Evolutionary conservation across 1,140 invertebrate genomes (phyloP).

Genomic region (Orchesella cincta): DNA sequence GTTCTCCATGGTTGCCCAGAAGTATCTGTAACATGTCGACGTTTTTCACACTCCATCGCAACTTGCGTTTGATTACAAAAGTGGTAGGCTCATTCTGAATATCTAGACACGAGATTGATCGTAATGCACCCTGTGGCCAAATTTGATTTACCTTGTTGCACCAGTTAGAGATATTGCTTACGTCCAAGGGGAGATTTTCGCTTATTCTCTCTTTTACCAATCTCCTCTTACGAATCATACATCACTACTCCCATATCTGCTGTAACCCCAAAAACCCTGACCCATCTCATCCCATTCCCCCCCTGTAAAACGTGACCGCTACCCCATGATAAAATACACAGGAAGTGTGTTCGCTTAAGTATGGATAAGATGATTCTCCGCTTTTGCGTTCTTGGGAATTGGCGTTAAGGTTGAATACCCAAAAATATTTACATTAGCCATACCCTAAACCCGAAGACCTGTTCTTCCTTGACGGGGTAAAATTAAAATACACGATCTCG

Average conservation of each 20-base stretch:
- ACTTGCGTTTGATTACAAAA: too few relatives aligned
- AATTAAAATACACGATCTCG: neutral
- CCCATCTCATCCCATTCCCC: neutral
- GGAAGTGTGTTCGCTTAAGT: slow-evolving; percentile 10
- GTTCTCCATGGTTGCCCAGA: too few relatives aligned
- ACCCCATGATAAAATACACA: too few relatives aligned
- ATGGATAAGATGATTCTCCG: slow-evolving; percentile 7
- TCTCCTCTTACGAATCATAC: neutral
- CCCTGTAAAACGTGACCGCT: neutral
- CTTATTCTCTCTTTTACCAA: neutral
- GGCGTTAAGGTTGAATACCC: neutral
- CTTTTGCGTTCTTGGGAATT: neutral
- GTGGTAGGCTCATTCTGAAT: neutral
- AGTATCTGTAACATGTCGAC: too few relatives aligned
- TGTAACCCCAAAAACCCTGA: too few relatives aligned
- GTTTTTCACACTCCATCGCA: too few relatives aligned
- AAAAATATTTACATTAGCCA: slow-evolving; percentile 19
- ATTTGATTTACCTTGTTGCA: neutral
- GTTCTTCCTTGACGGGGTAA: neutral
- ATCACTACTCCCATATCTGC: too few relatives aligned
- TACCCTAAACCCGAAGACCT: neutral
- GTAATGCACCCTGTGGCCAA: slow-evolving; percentile 2
- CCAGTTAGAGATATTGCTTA: neutral
- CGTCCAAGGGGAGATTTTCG: neutral
- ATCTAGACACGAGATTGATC: neutral